These are phyloP conservation scores for Eulacestoma nigropectus DNA, from an alignment of 2,113 vertebrate genomes.

Conservation along the genomic window DNA sequence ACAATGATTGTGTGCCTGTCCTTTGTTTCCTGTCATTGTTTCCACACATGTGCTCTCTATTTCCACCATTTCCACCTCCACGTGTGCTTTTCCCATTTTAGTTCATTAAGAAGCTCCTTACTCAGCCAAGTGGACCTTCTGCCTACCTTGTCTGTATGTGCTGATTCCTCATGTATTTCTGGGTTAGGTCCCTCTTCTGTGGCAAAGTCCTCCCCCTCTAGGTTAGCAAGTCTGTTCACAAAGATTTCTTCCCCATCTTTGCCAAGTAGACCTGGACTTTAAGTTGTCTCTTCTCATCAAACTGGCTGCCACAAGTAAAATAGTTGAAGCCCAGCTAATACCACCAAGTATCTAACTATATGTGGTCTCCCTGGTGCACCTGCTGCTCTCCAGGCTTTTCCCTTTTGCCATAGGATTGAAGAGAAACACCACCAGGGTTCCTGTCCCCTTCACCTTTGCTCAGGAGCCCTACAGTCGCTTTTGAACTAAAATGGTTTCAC, in stretches of 20 bases:
- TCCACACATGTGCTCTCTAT: not conserved
- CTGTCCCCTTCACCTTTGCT: not conserved
- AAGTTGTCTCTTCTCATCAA: not conserved
- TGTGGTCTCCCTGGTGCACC: not conserved
- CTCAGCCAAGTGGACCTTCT: not conserved
- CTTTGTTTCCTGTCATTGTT: not conserved
- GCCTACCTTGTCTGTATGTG: not conserved
- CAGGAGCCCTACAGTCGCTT: not conserved
- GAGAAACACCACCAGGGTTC: not conserved
- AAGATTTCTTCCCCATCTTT: not conserved
- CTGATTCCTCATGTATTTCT: not conserved
- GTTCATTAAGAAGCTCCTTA: not conserved
- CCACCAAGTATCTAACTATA: not conserved
- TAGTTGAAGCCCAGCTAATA: not conserved
- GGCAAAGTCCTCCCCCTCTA: not conserved
- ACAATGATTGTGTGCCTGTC: not conserved
- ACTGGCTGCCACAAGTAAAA: not conserved
- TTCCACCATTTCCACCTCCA: slow-evolving; percentile 15
- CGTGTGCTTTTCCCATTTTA: not conserved
- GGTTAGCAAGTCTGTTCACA: not conserved
- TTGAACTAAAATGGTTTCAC: not conserved
- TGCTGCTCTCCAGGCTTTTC: not conserved
- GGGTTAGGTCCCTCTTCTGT: not conserved
- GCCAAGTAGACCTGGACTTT: not conserved
- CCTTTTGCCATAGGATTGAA: not conserved